phyloP scores from a whole-genome alignment of 2,113 vertebrate species.

The Echinops telfairi region DNA sequence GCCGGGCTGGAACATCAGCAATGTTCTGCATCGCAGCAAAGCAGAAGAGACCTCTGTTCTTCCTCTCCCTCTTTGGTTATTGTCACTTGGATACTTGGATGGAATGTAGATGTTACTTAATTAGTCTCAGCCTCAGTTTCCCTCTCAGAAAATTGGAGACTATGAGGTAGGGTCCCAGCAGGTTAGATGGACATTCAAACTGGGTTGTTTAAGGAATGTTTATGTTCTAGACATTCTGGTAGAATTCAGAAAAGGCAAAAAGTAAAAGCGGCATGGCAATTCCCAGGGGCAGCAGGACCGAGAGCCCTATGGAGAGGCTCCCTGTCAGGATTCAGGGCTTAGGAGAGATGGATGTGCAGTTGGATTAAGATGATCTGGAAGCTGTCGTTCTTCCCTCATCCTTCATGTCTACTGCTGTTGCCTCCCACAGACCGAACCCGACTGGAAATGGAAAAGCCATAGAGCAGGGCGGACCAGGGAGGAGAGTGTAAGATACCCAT shows the following conservation, averaged over 20 bases:
- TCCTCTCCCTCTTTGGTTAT: not conserved
- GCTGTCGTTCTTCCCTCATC: not conserved
- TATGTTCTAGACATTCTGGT: not conserved
- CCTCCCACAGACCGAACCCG: not conserved
- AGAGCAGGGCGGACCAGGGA: not conserved
- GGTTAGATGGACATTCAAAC: not conserved
- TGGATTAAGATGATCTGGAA: not conserved
- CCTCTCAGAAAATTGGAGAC: not conserved
- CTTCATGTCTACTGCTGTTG: not conserved
- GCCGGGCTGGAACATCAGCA: slow-evolving; percentile 15
- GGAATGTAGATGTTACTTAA: slow-evolving; percentile 5
- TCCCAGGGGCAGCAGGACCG: not conserved
- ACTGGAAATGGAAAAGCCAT: not conserved
- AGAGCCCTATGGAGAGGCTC: not conserved
- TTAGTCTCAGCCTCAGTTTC: not conserved
- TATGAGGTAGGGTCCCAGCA: not conserved
- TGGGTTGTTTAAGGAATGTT: not conserved
- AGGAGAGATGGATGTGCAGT: not conserved
- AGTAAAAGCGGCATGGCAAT: not conserved
- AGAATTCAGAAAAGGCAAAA: slow-evolving; percentile 31
- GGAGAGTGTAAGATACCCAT: not conserved
- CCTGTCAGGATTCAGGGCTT: not conserved
- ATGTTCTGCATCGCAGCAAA: not conserved
- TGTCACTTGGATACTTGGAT: slow-evolving; percentile 3
- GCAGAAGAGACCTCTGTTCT: not conserved